Conservation (phyloP, 2,797 vertebrate genomes). For the Spondyliosoma cantharus region DNA sequence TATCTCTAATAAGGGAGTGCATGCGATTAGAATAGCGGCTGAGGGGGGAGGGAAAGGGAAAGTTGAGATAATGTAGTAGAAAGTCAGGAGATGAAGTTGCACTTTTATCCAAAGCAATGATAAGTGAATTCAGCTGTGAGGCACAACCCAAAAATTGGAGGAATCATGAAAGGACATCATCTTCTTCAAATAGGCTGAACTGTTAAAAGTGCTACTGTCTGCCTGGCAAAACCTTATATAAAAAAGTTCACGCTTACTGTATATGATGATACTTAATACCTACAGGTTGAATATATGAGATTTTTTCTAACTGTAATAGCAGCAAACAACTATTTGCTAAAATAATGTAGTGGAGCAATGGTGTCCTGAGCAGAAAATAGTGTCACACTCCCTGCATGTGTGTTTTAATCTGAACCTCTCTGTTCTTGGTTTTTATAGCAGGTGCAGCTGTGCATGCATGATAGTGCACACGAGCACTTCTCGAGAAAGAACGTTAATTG, state of each 20-base stretch:
- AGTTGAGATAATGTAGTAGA: conserved; percentile 36
- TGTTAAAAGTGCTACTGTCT: neutral
- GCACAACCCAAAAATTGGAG: neutral
- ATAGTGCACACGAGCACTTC: too few species aligned
- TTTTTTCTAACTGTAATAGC: too few species aligned
- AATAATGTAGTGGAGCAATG: too few species aligned
- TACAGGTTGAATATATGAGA: too few species aligned
- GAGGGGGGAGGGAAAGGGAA: conserved; percentile 26
- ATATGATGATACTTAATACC: neutral
- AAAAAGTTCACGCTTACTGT: conserved; percentile 21
- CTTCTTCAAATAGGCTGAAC: neutral
- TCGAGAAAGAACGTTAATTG: too few species aligned
- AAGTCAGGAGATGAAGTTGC: conserved; percentile 25
- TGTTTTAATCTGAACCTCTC: too few species aligned
- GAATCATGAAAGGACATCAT: neutral
- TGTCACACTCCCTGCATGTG: too few species aligned
- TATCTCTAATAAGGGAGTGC: conserved; percentile 76
- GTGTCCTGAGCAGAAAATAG: too few species aligned
- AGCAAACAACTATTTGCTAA: too few species aligned
- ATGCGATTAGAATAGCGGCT: conserved; percentile 74
- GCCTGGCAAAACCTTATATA: neutral
- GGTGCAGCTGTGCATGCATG: too few species aligned
- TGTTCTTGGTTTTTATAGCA: too few species aligned
- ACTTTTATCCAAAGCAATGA: neutral
- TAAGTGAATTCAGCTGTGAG: neutral